These are phyloP conservation scores for Discoglossus pictus DNA, from an alignment of 2,797 vertebrate species.

Conservation along the genomic window DNA sequence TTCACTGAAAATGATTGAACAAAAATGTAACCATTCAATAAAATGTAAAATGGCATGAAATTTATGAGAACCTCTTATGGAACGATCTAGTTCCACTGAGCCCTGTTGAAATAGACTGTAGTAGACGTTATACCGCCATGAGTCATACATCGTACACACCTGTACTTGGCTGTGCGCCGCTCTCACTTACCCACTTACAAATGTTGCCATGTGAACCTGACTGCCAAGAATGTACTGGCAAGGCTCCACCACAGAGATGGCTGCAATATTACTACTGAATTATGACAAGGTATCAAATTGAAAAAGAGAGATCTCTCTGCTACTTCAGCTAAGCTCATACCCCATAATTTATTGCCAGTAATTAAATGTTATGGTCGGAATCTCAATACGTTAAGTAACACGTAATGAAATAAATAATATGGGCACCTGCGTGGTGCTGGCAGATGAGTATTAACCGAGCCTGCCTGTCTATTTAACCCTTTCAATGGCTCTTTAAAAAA, in stretches of 20 bases:
- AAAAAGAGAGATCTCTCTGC: neutral
- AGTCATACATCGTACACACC: too few relatives aligned
- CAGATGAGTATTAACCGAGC: too few relatives aligned
- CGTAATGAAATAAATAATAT: too few relatives aligned
- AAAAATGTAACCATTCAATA: too few relatives aligned
- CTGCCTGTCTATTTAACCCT: neutral
- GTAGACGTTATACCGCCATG: too few relatives aligned
- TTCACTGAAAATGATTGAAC: too few relatives aligned
- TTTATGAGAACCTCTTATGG: too few relatives aligned
- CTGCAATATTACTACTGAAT: constrained; percentile 22
- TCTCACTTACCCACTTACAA: neutral
- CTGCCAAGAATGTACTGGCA: constrained; percentile 21
- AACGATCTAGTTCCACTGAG: too few relatives aligned
- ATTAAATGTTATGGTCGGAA: constrained; percentile 13
- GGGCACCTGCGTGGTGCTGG: too few relatives aligned
- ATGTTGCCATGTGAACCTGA: neutral
- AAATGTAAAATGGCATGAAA: too few relatives aligned
- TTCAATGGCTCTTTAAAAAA: too few relatives aligned
- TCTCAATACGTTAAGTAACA: constrained; percentile 5
- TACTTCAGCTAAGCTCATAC: constrained; percentile 10
- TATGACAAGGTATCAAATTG: constrained; percentile 26
- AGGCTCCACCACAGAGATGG: constrained; percentile 17
- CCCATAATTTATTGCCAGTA: constrained; percentile 21
- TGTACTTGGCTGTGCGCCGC: too few relatives aligned
- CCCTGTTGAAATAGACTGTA: neutral